These are phyloP conservation scores for Emberiza fucata DNA, from an alignment of 2,113 vertebrate genomes.

Conservation along the genomic window DNA sequence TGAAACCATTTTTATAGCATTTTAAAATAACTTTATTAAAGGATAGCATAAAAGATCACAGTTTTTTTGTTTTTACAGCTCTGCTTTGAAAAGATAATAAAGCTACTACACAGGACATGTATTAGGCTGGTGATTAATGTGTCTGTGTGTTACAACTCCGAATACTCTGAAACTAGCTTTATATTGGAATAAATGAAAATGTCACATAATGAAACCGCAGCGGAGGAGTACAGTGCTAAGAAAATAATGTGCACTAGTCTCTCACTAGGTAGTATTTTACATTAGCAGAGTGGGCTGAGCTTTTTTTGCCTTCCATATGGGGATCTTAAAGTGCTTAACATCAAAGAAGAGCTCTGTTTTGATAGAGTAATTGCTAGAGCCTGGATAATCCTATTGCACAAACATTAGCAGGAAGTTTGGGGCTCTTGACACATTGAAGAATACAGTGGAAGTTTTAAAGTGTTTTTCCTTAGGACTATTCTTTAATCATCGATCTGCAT, in stretches of 20 bases:
- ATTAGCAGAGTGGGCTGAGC: not conserved
- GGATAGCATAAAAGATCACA: constrained; percentile 63
- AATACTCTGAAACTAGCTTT: constrained; percentile 11
- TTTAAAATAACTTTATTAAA: constrained; percentile 69
- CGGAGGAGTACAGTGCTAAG: not conserved
- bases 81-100: constrained; percentile 63
- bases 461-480: not conserved
- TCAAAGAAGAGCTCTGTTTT: constrained; percentile 34
- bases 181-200: constrained; percentile 50
- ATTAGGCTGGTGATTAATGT: constrained; percentile 58
- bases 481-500: not conserved
- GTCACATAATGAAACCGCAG: constrained; percentile 28
- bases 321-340: constrained; percentile 7
- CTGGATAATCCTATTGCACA: not conserved
- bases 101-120: constrained; percentile 43
- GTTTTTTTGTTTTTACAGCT: constrained; percentile 60
- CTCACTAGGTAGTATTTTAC: constrained; percentile 32
- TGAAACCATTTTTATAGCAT: constrained; percentile 59
- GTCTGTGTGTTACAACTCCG: not conserved
- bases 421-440: not conserved
- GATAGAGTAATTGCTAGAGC: constrained; percentile 20
- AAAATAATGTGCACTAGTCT: not conserved
- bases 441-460: not conserved
- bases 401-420: not conserved
- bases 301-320: not conserved